Conservation (phyloP, 30 jellyfish, hydroid and myxozoan genomes). For the Chrysaora quinquecirrha region DNA sequence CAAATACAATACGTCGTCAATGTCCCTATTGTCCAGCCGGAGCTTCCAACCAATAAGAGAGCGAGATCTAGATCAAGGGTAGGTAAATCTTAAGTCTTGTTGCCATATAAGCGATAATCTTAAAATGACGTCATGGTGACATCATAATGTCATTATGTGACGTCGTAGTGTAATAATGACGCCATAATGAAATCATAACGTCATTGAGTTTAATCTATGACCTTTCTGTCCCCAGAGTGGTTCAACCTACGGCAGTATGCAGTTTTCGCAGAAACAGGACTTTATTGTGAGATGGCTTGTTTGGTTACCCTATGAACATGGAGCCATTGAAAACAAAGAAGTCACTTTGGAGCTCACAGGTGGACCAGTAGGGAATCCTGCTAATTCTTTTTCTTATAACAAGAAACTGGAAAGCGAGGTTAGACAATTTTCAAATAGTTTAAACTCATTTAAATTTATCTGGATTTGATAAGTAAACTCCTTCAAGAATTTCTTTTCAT, state of each 20-base stretch:
- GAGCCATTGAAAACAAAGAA: slow-evolving; percentile 48
- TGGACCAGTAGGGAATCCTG: slow-evolving; percentile 91
- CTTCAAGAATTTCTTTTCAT: too few species aligned
- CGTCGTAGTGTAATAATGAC: too few species aligned
- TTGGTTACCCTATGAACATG: slow-evolving; percentile 90
- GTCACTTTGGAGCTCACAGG: slow-evolving; percentile 73
- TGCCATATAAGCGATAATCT: too few species aligned
- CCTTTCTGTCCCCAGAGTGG: slow-evolving; percentile 43
- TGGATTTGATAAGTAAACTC: too few species aligned
- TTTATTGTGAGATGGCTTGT: slow-evolving; percentile 69
- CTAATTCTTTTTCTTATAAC: slow-evolving; percentile 41
- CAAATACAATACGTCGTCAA: slow-evolving; percentile 83
- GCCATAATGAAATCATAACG: too few species aligned
- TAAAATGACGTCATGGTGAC: too few species aligned
- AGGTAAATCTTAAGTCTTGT: too few species aligned
- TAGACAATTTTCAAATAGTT: too few species aligned
- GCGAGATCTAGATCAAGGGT: slow-evolving; percentile 80
- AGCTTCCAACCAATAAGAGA: slow-evolving; percentile 72
- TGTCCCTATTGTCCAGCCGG: slow-evolving; percentile 84
- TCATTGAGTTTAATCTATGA: background rate
- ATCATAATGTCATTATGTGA: too few species aligned
- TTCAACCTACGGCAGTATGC: slow-evolving; percentile 84
- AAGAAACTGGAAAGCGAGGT: background rate
- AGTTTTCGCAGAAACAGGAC: slow-evolving; percentile 78
- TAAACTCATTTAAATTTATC: too few species aligned